Base-by-base conservation (phyloP, 64 coral and sea anemone species). In the Porites lutea region DNA sequence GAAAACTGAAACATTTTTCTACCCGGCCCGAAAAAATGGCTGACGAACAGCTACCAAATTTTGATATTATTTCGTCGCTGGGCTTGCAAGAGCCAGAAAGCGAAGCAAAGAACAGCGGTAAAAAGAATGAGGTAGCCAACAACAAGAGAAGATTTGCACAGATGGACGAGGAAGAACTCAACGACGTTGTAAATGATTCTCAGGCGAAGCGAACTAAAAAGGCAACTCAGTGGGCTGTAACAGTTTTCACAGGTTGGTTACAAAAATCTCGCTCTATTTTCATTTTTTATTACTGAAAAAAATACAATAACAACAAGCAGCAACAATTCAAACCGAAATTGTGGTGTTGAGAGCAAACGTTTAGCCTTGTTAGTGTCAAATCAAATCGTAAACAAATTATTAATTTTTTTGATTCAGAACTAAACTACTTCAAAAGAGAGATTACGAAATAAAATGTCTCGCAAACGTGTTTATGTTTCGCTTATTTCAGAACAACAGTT, bases 161-260 rank as follows among this genome's bases (percentile, higher is more conserved):
- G 2, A 67, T 67, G 65, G 65, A 67, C 65, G 27, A 37, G 1
- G 27, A 37, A 37, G 27, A 37, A 37, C 27, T 37, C 27, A 37
- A 37, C 59, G 59, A 55, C 45, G 52, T 80, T n/a, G 78, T 55
- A 50, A 53, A 80, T 52, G 55, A 50, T 52, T 80, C 78, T 59
- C 53, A 53, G 51, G 79, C 79, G 37, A 59, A n/a, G 19, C 18
- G 3, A 82, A 82, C 79, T 44, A 82, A 82, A 82, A 21, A 82
- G 15, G 52, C 53, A 82, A 82, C 58, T 11, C 53, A 82, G 58
- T 82, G 79, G 52, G 79, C 79, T 59, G 58, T 82, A 43, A 52
- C 51, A 9, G 58, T 82, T 82, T 64, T 82, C 60, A 60, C 53
- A 82, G 58, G 79, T 82, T 67, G 65, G 65, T 67, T 67, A 67